A percentile compares a stretch with the other conserved stretches of the same genome.
Evolutionary conservation across 2,113 vertebrate genomes (phyloP).

Genomic region (Neopipo cinnamomea): DNA sequence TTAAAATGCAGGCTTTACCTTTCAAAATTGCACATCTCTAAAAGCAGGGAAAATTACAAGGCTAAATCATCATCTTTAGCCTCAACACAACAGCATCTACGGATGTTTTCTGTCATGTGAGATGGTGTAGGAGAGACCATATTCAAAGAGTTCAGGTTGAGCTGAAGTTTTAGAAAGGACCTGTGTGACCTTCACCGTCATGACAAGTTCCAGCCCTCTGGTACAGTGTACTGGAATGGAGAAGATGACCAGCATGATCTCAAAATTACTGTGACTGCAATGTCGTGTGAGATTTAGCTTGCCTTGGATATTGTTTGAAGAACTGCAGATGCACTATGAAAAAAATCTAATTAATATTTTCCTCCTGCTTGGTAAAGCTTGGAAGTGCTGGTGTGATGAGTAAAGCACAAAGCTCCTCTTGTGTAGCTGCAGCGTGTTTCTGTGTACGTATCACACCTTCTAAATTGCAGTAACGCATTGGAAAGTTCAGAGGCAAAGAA

Average conservation of each 20-base stretch:
- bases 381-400: not conserved
- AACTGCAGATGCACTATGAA: not conserved
- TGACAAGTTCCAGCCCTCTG: not conserved
- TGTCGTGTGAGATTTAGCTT: not conserved
- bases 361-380: not conserved
- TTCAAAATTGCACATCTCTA: not conserved
- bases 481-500: not conserved
- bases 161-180: not conserved
- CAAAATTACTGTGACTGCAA: not conserved
- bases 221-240: not conserved
- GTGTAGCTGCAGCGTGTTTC: not conserved
- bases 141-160: not conserved
- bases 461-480: not conserved
- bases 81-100: not conserved
- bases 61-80: not conserved
- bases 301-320: not conserved
- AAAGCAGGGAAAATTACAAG: not conserved
- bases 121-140: not conserved
- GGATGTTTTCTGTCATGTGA: not conserved
- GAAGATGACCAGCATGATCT: not conserved
- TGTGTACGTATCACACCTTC: not conserved
- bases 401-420: slow-evolving; percentile 4
- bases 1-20: not conserved
- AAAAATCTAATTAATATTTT: slow-evolving; percentile 20
- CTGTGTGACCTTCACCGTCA: not conserved